Evolutionary conservation across 2,797 vertebrate species (phyloP).

Genomic region (Pseudochirops corinnae): DNA sequence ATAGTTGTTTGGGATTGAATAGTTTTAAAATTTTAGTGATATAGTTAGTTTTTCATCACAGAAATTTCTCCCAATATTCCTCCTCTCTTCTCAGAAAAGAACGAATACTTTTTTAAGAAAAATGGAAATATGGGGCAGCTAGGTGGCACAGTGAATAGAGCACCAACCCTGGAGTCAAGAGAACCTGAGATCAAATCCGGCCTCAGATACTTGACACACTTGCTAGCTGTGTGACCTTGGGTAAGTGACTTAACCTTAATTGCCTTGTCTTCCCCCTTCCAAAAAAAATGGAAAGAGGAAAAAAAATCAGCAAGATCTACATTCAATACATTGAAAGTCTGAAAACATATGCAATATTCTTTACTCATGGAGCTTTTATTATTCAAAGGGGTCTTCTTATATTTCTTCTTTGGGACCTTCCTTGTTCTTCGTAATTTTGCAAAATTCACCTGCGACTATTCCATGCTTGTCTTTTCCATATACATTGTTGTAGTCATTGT

Average conservation of each 20-base stretch:
- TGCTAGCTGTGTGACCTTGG: no score
- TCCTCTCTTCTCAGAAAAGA: background rate
- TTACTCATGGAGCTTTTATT: background rate
- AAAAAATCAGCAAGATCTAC: background rate
- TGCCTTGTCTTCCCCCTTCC: no score
- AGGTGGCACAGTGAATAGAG: no score
- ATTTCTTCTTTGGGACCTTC: background rate
- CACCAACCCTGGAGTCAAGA: no score
- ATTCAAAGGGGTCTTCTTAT: background rate
- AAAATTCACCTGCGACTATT: background rate
- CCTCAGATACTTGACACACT: no score
- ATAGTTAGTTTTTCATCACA: background rate
- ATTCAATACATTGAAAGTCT: background rate
- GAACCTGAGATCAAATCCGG: no score
- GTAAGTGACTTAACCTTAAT: no score
- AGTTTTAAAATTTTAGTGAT: background rate
- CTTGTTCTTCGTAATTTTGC: background rate
- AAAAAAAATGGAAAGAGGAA: background rate
- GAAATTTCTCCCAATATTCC: background rate
- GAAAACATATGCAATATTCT: background rate
- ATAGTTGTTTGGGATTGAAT: constrained; percentile 1
- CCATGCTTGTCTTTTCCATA: background rate
- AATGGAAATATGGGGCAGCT: no score
- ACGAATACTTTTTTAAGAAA: background rate
- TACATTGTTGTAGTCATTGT: background rate